Evolutionary conservation across 2,797 vertebrate genomes (phyloP).

Genomic region (Otolemur crassicaudatus): DNA sequence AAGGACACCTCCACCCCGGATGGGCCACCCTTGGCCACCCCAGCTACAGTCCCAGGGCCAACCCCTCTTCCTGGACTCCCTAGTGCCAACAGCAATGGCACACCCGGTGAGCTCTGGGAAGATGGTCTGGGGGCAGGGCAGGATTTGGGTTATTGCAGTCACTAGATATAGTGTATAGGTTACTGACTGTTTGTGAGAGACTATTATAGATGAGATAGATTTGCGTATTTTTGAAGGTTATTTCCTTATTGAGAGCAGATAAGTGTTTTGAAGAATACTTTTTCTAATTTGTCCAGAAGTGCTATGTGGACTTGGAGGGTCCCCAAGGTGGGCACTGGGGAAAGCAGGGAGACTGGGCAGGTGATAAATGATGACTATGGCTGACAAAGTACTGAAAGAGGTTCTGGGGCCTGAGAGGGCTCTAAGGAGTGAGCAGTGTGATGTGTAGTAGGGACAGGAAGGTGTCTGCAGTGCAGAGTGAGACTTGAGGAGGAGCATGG

Average conservation of each 20-base stretch:
- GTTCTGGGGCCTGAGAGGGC: neutral
- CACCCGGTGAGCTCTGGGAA: constrained; percentile 68
- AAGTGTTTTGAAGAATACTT: neutral
- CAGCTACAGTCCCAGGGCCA: constrained; percentile 67
- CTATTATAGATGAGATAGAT: fast-evolving
- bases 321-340: neutral
- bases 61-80: constrained; percentile 80
- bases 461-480: neutral
- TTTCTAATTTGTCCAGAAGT: neutral
- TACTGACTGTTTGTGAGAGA: fast-evolving
- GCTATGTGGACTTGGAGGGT: neutral
- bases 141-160: neutral
- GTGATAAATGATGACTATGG: neutral
- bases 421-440: neutral
- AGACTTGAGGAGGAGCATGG: neutral
- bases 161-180: neutral
- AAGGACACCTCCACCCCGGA: constrained; percentile 78
- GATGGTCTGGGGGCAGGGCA: neutral
- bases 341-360: neutral
- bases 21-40: constrained; percentile 63
- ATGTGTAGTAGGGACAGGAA: neutral
- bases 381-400: neutral
- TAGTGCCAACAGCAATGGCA: constrained; percentile 65
- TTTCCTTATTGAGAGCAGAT: neutral
- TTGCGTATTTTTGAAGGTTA: neutral